A percentile compares a stretch with the other conserved stretches of the same genome.
These are phyloP conservation scores for Myotis findleyi DNA, from an alignment of 2,797 vertebrate species.

Conservation along the genomic window DNA sequence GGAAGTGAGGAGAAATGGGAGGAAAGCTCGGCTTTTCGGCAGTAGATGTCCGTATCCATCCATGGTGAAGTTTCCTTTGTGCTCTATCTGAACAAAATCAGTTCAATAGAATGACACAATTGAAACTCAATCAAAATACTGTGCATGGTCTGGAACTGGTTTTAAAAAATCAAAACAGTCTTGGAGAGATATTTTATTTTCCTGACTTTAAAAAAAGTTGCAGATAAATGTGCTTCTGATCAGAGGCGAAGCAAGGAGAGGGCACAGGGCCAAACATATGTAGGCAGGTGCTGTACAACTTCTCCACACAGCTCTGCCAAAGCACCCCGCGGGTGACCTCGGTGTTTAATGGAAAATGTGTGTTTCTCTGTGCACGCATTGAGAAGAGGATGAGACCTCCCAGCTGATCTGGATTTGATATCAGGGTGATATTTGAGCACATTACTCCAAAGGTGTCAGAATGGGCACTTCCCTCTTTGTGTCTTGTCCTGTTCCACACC, in stretches of 20 bases:
- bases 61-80: slow-evolving; percentile 46
- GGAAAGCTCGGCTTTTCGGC: not conserved
- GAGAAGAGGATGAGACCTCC: slow-evolving; percentile 62
- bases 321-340: slow-evolving; percentile 65
- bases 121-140: slow-evolving; percentile 60
- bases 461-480: not conserved
- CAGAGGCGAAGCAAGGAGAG: slow-evolving; percentile 68
- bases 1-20: not conserved
- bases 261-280: slow-evolving; percentile 80
- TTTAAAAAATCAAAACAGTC: slow-evolving; percentile 66
- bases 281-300: slow-evolving; percentile 78
- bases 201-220: slow-evolving; percentile 64
- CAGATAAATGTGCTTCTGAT: slow-evolving; percentile 80
- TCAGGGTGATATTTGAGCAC: slow-evolving; percentile 57
- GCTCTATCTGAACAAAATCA: slow-evolving; percentile 47
- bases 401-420: slow-evolving; percentile 72
- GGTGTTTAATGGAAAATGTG: slow-evolving; percentile 69
- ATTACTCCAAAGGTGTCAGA: slow-evolving; percentile 56
- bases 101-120: slow-evolving; percentile 42
- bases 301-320: slow-evolving; percentile 71
- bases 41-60: not conserved
- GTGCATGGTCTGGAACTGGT: slow-evolving; percentile 63
- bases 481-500: not conserved
- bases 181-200: slow-evolving; percentile 64
- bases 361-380: slow-evolving; percentile 47